Evolutionary conservation across 2,797 vertebrate species (phyloP).

Genomic region (Labroides dimidiatus): DNA sequence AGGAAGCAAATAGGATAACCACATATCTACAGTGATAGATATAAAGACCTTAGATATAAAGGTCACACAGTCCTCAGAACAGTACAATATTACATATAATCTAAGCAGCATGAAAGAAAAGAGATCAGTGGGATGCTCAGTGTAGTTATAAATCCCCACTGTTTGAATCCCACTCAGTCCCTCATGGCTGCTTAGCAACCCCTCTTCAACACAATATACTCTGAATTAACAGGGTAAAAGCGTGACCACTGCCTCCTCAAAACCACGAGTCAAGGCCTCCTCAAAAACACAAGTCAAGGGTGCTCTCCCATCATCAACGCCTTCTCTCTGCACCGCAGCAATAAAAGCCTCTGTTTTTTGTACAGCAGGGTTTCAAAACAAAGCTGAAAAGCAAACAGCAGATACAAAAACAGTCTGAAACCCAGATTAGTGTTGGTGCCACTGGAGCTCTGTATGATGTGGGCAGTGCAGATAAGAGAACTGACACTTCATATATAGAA

Average conservation of each 20-base stretch:
- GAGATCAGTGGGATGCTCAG: slow-evolving; percentile 58
- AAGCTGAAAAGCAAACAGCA: slow-evolving; percentile 41
- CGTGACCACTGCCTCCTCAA: slow-evolving; percentile 80
- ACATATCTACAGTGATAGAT: neutral
- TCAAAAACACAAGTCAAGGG: slow-evolving; percentile 79
- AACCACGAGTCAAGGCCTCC: slow-evolving; percentile 79
- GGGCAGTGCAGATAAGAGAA: neutral
- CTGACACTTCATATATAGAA: neutral
- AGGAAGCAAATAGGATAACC: neutral
- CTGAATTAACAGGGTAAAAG: slow-evolving; percentile 82
- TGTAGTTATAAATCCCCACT: slow-evolving; percentile 74
- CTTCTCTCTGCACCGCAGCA: slow-evolving; percentile 60
- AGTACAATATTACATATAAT: slow-evolving; percentile 32
- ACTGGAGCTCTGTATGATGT: slow-evolving; percentile 18
- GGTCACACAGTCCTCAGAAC: slow-evolving; percentile 29
- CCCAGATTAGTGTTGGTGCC: neutral
- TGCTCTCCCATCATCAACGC: slow-evolving; percentile 71
- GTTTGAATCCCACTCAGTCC: slow-evolving; percentile 84
- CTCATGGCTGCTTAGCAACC: slow-evolving; percentile 86
- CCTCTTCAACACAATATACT: slow-evolving; percentile 81
- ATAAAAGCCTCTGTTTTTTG: slow-evolving; percentile 53
- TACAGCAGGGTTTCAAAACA: slow-evolving; percentile 34
- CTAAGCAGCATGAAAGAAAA: slow-evolving; percentile 43
- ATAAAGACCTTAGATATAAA: neutral
- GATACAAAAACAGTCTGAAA: slow-evolving; percentile 12